phyloP scores from a whole-genome alignment of 53 echinoderm and acorn worm genomes.

The Crossaster papposus region DNA sequence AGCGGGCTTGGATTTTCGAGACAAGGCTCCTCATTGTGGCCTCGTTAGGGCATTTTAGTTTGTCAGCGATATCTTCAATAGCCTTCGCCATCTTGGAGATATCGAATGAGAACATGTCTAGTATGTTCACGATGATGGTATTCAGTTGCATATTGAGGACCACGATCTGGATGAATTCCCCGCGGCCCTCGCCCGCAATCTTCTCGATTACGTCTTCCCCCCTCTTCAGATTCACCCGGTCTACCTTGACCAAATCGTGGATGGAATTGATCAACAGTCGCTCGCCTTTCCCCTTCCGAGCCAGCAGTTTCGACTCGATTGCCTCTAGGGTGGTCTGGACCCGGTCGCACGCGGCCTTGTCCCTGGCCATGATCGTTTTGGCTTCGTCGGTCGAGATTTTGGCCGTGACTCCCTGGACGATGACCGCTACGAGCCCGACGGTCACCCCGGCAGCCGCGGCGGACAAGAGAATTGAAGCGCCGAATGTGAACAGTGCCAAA shows the following conservation, averaged over 20 bases:
- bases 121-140: not conserved
- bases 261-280: not conserved
- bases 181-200: not conserved
- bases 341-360: not conserved
- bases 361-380: not conserved
- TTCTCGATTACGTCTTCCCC: not conserved
- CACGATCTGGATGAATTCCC: not conserved
- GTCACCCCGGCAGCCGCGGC: not conserved
- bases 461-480: not conserved
- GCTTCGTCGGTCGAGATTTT: not conserved
- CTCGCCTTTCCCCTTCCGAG: not conserved
- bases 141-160: not conserved
- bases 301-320: not conserved
- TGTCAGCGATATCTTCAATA: not conserved
- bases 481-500: not conserved
- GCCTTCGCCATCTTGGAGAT: not conserved
- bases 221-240: not conserved
- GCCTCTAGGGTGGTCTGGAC: not conserved
- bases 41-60: not conserved
- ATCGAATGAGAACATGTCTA: not conserved
- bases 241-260: not conserved
- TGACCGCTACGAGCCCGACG: not conserved
- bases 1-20: not conserved
- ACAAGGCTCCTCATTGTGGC: not conserved
- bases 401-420: not conserved